Evolutionary conservation across 2,797 vertebrate species (phyloP).

Genomic region (Ambastaia sidthimunki): DNA sequence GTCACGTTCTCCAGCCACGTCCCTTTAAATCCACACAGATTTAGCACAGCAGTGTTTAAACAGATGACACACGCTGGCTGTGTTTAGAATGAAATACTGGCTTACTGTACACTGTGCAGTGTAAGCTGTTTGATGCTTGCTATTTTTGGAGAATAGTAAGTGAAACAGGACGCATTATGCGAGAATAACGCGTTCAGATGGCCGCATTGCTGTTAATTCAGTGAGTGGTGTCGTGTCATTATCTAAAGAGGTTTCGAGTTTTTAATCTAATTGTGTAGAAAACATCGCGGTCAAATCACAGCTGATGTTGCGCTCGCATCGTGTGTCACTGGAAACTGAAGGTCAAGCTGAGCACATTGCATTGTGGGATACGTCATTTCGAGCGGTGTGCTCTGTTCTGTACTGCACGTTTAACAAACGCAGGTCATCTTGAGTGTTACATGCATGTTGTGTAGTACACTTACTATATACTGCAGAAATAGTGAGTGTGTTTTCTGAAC

Average conservation of each 20-base stretch:
- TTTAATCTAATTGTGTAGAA: neutral
- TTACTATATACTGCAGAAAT: neutral
- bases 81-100: slow-evolving; percentile 8
- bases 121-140: neutral
- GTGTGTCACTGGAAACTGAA: neutral
- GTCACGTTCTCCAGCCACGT: neutral
- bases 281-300: neutral
- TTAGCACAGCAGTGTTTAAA: slow-evolving; percentile 10
- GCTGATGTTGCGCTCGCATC: neutral
- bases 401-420: slow-evolving; percentile 1
- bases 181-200: neutral
- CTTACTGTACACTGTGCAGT: neutral
- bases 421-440: neutral
- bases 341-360: neutral
- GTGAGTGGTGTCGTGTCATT: neutral
- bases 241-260: neutral
- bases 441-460: neutral
- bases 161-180: slow-evolving; percentile 20
- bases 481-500: slow-evolving; percentile 5
- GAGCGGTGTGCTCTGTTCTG: neutral
- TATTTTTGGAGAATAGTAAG: slow-evolving; percentile 6
- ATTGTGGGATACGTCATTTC: neutral
- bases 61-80: neutral
- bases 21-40: slow-evolving; percentile 36
- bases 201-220: neutral